phyloP scores from a whole-genome alignment of 1,140 invertebrate genomes.

The Drosophila lacteicornis region DNA sequence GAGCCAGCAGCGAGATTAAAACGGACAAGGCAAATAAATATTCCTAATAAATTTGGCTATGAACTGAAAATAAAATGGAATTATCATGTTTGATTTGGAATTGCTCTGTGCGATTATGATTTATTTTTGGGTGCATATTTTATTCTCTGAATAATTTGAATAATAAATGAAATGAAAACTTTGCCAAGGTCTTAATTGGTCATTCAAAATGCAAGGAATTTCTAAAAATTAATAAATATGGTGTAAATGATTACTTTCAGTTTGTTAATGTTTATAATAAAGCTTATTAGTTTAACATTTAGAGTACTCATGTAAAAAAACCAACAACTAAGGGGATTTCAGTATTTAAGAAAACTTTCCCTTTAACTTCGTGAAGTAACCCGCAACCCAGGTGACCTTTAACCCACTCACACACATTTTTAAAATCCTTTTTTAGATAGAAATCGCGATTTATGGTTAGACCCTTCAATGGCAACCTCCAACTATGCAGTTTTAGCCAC shows the following conservation, averaged over 20 bases:
- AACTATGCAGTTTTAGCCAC: neutral
- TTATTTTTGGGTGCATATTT: neutral
- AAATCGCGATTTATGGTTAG: slow-evolving; percentile 48
- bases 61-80: neutral
- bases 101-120: neutral
- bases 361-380: neutral
- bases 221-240: neutral
- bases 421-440: slow-evolving; percentile 30
- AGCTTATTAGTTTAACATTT: neutral
- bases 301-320: neutral
- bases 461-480: slow-evolving; percentile 8
- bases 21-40: slow-evolving; percentile 13
- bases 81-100: neutral
- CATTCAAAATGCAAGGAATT: neutral
- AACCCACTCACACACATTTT: neutral
- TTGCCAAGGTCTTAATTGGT: neutral
- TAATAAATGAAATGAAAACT: neutral
- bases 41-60: neutral
- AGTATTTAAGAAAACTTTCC: neutral
- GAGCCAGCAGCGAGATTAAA: neutral
- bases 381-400: neutral
- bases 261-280: too few species aligned
- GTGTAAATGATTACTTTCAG: too few species aligned
- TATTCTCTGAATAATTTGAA: neutral
- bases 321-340: neutral